Evolutionary conservation across 2,888 invertebrate genomes (phyloP).

Genomic region (Dynastes tityus): DNA sequence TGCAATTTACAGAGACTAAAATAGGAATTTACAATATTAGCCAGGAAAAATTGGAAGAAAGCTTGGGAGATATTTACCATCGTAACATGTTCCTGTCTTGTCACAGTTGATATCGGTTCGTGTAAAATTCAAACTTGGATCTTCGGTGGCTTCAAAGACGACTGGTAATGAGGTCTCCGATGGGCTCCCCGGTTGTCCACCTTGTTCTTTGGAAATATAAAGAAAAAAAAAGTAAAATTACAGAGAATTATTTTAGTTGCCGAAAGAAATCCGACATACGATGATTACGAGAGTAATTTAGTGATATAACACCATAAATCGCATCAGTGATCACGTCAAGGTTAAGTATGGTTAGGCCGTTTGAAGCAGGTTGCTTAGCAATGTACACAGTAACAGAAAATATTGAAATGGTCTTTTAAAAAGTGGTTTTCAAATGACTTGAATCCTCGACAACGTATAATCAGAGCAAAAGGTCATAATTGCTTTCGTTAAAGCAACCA

Average conservation of each 20-base stretch:
- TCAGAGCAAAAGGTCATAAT: constrained; percentile 15
- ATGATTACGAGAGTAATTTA: neutral
- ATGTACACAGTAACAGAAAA: neutral
- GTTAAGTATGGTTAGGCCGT: neutral
- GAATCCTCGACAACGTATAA: constrained; percentile 17
- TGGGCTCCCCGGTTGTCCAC: constrained; percentile 60
- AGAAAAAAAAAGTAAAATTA: neutral
- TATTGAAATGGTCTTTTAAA: constrained; percentile 6
- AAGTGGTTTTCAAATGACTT: constrained; percentile 12
- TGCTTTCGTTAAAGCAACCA: constrained; percentile 1
- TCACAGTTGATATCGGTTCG: constrained; percentile 91
- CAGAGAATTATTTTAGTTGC: neutral
- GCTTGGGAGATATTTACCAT: constrained; percentile 76
- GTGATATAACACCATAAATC: neutral
- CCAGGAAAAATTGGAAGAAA: neutral
- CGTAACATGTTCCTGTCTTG: constrained; percentile 95
- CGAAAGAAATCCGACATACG: neutral
- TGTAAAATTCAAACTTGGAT: constrained; percentile 81
- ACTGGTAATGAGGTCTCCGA: constrained; percentile 80
- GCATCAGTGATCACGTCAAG: neutral
- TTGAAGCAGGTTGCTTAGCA: neutral
- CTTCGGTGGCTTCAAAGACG: constrained; percentile 85
- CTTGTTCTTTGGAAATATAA: constrained; percentile 38
- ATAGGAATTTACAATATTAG: constrained; percentile 52
- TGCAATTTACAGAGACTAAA: constrained; percentile 93